Evolutionary conservation across 2,888 invertebrate genomes (phyloP), one percentile per base, ranked within the genome.

Genomic region (Alsophila aescularia): DNA sequence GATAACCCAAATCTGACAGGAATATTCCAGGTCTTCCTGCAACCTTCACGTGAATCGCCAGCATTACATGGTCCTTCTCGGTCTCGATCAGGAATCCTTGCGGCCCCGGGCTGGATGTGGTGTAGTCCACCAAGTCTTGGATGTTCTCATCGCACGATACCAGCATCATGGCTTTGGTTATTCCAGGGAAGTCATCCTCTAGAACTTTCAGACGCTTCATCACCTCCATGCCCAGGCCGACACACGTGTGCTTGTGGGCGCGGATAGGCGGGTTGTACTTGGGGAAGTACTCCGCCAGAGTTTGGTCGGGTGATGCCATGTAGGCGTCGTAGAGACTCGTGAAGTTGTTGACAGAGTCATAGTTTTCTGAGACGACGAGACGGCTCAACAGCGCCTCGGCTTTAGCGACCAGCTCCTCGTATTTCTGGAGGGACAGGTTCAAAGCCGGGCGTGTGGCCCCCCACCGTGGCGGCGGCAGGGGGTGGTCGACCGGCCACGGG

Each of bases 131-230:
- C 47, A 94, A 81, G 57, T 93, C 93, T 66, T 93, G 93, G 40
- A 95, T 94, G 71, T 96, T 96, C 92, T 98, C 98, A 82, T 98
- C 98, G 73, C 97, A 98, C 2, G 98, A 98, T 41, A 96, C 97
- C 73, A 98, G 89, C 79, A 93, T 92, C 74, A 93, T 89, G 51
- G 97, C 91, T 63, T 94, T 94, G 3, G 95, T 95, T 70, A 95
- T 95, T 48, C 93, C 92, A 50, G 93, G 90, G 73, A 95, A 94
- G 62, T 95, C 94, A 15, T 94, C 88, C 71, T 93, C 90, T 53
- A 91, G 74, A 13, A 94, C 87, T 70, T 91, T 91, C 56, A 97
- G 90, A 61, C 95, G 93, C 68, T 94, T 93, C 82, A 97, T 94
- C 56, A 97, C 93, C 81, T 97, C 97, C 87, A 97, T 94, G 59